Percentiles rank a stretch among this genome's conserved stretches.
phyloP scores from a whole-genome alignment of 2,888 invertebrate species.

The Apomyelois bistriatella region DNA sequence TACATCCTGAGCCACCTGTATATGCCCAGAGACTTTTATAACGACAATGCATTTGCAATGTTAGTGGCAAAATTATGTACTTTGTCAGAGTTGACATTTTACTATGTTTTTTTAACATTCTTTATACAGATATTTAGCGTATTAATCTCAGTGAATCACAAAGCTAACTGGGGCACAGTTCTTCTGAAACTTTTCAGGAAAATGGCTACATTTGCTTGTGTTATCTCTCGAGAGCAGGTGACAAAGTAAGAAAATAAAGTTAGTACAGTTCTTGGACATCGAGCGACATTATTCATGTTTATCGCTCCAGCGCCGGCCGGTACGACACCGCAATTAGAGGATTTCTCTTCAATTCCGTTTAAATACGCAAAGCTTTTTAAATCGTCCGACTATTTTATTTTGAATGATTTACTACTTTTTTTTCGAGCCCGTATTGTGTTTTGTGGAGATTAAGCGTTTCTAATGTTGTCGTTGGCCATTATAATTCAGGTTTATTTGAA shows the following conservation, averaged over 20 bases:
- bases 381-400: constrained; percentile 22
- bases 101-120: no score
- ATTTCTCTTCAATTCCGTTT: constrained; percentile 44
- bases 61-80: no score
- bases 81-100: no score
- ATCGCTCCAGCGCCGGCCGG: constrained; percentile 48
- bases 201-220: constrained; percentile 24
- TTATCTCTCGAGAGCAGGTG: constrained; percentile 67
- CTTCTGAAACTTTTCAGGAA: constrained; percentile 25
- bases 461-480: background rate
- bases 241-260: constrained; percentile 70
- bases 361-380: constrained; percentile 43
- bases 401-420: constrained; percentile 7
- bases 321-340: constrained; percentile 70
- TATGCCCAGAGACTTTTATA: no score
- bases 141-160: constrained; percentile 52
- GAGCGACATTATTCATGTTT: constrained; percentile 75
- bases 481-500: background rate
- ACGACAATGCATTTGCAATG: no score
- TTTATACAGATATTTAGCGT: constrained; percentile 16
- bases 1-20: no score
- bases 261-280: constrained; percentile 56
- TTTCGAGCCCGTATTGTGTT: constrained; percentile 5
- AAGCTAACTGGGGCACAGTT: constrained; percentile 25
- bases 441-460: background rate